Evolutionary conservation across 2,113 vertebrate species (phyloP).

Genomic region (Nycticryphes semicollaris): DNA sequence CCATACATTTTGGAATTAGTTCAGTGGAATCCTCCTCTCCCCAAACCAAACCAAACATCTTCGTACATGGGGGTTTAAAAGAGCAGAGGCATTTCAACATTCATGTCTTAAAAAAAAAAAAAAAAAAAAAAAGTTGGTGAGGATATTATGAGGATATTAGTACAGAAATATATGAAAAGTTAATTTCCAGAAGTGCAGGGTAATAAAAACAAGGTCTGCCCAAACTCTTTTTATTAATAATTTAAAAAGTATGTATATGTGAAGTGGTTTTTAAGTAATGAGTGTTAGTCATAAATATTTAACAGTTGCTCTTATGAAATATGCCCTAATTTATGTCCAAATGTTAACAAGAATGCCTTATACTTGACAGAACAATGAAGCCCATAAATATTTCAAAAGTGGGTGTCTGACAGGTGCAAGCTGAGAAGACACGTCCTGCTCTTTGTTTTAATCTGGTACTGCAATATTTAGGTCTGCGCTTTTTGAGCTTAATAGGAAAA

Average conservation of each 20-base stretch:
- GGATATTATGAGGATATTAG: slow-evolving; percentile 26
- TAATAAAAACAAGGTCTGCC: slow-evolving; percentile 67
- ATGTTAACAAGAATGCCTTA: slow-evolving; percentile 71
- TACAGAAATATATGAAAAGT: slow-evolving; percentile 46
- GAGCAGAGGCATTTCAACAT: not conserved
- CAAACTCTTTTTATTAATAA: slow-evolving; percentile 70
- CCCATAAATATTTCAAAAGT: slow-evolving; percentile 72
- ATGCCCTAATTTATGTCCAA: slow-evolving; percentile 71
- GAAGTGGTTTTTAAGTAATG: slow-evolving; percentile 73
- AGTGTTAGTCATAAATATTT: slow-evolving; percentile 75
- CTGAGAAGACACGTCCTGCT: slow-evolving; percentile 2
- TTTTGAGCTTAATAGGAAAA: slow-evolving; percentile 17
- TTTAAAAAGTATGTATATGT: slow-evolving; percentile 64
- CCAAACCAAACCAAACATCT: not conserved
- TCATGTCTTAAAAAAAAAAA: not conserved
- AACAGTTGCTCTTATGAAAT: slow-evolving; percentile 68
- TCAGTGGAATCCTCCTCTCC: not conserved
- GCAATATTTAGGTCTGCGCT: slow-evolving; percentile 17
- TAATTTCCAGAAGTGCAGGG: slow-evolving; percentile 62
- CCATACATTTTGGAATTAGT: not conserved
- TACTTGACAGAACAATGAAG: slow-evolving; percentile 68
- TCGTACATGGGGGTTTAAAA: not conserved
- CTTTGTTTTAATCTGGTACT: slow-evolving; percentile 32
- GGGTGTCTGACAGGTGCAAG: slow-evolving; percentile 36
- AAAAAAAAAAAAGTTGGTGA: not conserved